Evolutionary conservation across 2,888 invertebrate species (phyloP).

Genomic region (Xestia xanthographa): DNA sequence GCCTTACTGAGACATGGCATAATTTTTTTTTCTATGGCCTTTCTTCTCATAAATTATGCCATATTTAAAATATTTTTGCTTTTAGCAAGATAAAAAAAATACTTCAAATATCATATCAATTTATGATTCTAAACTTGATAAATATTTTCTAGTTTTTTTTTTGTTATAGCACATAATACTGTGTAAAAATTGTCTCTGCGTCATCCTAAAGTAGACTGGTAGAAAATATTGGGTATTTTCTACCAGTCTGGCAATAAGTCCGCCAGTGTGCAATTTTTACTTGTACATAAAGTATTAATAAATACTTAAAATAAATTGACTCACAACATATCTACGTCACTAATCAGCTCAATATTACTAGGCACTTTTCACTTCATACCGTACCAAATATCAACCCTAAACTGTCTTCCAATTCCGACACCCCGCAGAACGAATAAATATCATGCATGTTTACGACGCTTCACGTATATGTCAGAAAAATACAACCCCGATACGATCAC

Average conservation of each 20-base stretch:
- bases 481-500: constrained; percentile 52
- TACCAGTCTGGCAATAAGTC: no score
- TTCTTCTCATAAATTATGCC: neutral
- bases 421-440: constrained; percentile 49
- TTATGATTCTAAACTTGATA: neutral
- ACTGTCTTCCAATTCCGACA: constrained; percentile 11
- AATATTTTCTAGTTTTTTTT: no score
- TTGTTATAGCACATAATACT: no score
- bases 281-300: no score
- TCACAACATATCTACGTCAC: neutral
- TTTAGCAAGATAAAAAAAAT: neutral
- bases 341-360: neutral
- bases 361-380: constrained; percentile 3
- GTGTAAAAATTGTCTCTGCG: no score
- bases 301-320: neutral
- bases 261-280: no score
- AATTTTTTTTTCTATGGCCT: neutral
- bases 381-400: neutral
- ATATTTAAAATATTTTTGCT: neutral
- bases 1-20: neutral
- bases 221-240: no score
- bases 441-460: constrained; percentile 52
- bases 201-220: no score
- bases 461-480: constrained; percentile 46
- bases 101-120: neutral